Evolutionary conservation across 2,888 invertebrate species (phyloP).

Genomic region (Atrina japonica): DNA sequence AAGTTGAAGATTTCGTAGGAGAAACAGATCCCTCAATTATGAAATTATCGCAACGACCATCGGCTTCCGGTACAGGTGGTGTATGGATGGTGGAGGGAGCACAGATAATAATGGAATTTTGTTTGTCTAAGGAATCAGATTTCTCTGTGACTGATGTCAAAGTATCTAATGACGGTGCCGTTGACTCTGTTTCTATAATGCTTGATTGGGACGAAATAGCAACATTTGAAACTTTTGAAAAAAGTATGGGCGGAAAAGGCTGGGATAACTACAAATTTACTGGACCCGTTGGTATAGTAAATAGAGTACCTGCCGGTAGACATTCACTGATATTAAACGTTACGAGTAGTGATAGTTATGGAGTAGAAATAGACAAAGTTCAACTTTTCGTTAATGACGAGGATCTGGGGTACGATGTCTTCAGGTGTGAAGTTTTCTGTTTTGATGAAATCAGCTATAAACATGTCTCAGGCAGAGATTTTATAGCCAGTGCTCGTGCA

Average conservation of each 20-base stretch:
- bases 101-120: slow-evolving; percentile 44
- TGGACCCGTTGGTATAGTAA: background rate
- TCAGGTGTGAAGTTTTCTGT: slow-evolving; percentile 57
- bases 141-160: slow-evolving; percentile 42
- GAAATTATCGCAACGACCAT: too few relatives aligned
- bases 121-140: slow-evolving; percentile 47
- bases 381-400: slow-evolving; percentile 46
- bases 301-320: slow-evolving; percentile 38
- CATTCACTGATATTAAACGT: slow-evolving; percentile 48
- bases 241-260: slow-evolving; percentile 39
- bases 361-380: slow-evolving; percentile 61
- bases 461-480: slow-evolving; percentile 33
- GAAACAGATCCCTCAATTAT: too few relatives aligned
- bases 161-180: slow-evolving; percentile 58
- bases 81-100: slow-evolving; percentile 46
- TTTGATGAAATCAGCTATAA: slow-evolving; percentile 49
- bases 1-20: too few relatives aligned
- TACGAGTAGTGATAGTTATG: slow-evolving; percentile 47
- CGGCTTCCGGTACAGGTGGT: slow-evolving; percentile 42
- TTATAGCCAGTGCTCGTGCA: slow-evolving; percentile 22
- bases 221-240: slow-evolving; percentile 29
- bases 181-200: slow-evolving; percentile 44
- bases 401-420: slow-evolving; percentile 40
- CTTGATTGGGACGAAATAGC: slow-evolving; percentile 47
- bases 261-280: slow-evolving; percentile 47